Conservation (phyloP, 1,140 invertebrate genomes). For the Drosophila leontia region DNA sequence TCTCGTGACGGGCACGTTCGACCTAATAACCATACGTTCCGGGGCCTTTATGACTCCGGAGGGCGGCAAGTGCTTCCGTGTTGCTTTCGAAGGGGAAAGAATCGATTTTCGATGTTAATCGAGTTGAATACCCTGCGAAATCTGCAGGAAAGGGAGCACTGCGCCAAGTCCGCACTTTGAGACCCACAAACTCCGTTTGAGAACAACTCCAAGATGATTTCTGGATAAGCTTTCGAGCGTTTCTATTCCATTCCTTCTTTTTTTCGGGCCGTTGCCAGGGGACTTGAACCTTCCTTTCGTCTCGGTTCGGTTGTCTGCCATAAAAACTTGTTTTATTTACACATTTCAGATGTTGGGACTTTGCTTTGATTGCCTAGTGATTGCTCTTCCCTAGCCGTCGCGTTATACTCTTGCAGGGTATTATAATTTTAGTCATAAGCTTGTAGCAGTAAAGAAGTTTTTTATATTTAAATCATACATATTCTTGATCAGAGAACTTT, state of each 20-base stretch:
- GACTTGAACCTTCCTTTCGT: background rate
- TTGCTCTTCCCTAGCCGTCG: background rate
- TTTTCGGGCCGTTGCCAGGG: constrained; percentile 5
- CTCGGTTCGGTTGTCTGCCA: background rate
- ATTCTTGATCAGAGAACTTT: too few species aligned
- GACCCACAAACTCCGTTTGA: constrained; percentile 15
- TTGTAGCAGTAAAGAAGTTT: background rate
- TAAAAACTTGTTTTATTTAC: constrained; percentile 40
- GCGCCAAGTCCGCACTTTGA: background rate
- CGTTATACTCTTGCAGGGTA: too few species aligned
- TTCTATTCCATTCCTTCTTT: constrained; percentile 1
- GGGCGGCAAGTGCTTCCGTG: constrained; percentile 56
- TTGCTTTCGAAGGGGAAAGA: constrained; percentile 42
- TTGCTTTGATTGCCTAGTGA: constrained; percentile 8
- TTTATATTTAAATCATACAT: too few species aligned
- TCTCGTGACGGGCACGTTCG: constrained; percentile 71
- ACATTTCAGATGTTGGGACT: background rate
- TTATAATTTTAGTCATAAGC: background rate
- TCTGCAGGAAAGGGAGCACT: constrained; percentile 20
- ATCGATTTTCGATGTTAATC: constrained; percentile 78
- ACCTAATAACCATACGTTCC: constrained; percentile 69
- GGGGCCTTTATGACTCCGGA: constrained; percentile 14
- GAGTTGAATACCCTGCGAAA: constrained; percentile 69
- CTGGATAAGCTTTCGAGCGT: constrained; percentile 10
- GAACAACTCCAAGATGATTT: constrained; percentile 14